Evolutionary conservation across 2,113 vertebrate species (phyloP).

Genomic region (Sylvilagus bachmani): DNA sequence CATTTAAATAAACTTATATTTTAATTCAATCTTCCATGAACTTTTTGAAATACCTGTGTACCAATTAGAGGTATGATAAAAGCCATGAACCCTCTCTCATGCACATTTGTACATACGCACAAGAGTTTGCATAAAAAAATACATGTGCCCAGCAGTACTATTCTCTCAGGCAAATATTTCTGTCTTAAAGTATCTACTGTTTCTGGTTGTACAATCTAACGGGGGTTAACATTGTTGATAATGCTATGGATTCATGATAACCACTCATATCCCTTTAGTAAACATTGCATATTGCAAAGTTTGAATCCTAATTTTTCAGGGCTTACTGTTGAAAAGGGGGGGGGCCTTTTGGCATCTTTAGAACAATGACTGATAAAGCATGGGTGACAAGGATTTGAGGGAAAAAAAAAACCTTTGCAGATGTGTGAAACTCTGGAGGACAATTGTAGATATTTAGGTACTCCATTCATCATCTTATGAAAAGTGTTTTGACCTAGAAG

Average conservation of each 20-base stretch:
- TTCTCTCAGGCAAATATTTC: neutral
- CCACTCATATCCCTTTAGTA: neutral
- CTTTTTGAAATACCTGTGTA: neutral
- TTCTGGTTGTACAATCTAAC: neutral
- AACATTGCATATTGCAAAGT: neutral
- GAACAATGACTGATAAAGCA: neutral
- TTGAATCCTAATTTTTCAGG: neutral
- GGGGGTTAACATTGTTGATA: conserved; percentile 1
- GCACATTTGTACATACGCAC: neutral
- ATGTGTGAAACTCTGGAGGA: conserved; percentile 3
- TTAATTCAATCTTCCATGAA: too few species aligned
- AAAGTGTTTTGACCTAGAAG: conserved; percentile 50
- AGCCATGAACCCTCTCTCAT: neutral
- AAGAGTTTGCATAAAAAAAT: neutral
- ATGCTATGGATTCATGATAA: neutral
- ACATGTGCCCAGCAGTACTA: neutral
- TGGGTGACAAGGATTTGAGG: neutral
- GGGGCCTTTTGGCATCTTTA: neutral
- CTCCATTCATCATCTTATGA: neutral
- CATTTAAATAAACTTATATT: too few species aligned
- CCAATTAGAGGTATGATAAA: neutral
- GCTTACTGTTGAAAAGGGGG: neutral
- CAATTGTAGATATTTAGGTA: conserved; percentile 33
- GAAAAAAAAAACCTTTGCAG: neutral
- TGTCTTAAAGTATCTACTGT: neutral